phyloP scores from a whole-genome alignment of 2,797 vertebrate genomes.

The Botia almorhae region DNA sequence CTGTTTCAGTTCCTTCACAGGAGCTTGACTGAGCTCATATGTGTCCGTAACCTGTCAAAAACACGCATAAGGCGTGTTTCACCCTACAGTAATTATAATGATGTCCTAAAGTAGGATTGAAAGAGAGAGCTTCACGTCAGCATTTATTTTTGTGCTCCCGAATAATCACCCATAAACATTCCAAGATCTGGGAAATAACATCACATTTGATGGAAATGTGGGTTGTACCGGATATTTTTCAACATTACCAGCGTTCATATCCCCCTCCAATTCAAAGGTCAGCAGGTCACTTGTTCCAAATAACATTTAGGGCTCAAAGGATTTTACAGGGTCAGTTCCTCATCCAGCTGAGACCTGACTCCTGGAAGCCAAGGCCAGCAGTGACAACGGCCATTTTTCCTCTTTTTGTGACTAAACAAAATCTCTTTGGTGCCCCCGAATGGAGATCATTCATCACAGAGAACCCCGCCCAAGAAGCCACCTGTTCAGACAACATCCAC shows the following conservation, averaged over 20 bases:
- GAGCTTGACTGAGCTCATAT: neutral
- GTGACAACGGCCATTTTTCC: neutral
- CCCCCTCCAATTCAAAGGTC: conserved; percentile 1
- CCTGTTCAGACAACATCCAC: conserved; percentile 59
- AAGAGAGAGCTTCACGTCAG: too few relatives aligned
- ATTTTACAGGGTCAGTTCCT: conserved; percentile 25
- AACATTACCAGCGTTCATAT: neutral
- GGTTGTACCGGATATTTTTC: neutral
- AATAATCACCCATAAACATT: too few relatives aligned
- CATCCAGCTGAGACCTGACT: neutral
- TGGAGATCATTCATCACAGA: conserved; percentile 60
- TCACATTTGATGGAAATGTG: neutral
- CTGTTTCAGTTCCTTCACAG: neutral
- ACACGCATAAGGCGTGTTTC: neutral
- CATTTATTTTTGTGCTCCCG: too few relatives aligned
- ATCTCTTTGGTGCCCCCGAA: conserved; percentile 38
- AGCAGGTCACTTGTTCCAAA: conserved; percentile 3
- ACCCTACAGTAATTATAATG: conserved; percentile 28
- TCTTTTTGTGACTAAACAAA: conserved; percentile 36
- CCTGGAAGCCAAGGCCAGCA: conserved; percentile 21
- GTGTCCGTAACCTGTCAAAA: neutral
- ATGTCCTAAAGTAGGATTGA: neutral
- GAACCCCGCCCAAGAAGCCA: conserved; percentile 59
- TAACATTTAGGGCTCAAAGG: conserved; percentile 23
- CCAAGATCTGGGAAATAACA: neutral